phyloP scores from a whole-genome alignment of 2,797 vertebrate genomes.

The Pseudocheirus occidentalis region DNA sequence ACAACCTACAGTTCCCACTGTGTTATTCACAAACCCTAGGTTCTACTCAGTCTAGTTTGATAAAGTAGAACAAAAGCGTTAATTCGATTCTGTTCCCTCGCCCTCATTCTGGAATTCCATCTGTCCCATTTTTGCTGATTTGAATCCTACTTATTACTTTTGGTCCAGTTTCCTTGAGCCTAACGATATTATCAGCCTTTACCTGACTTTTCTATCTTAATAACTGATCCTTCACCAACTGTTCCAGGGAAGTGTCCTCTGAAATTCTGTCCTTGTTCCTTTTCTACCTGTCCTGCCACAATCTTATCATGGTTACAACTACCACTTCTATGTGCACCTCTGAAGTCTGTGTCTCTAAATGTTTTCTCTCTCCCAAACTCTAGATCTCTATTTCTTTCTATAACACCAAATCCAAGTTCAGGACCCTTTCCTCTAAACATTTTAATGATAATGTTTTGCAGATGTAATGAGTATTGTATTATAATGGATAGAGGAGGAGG shows the following conservation, averaged over 20 bases:
- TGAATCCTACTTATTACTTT: background rate
- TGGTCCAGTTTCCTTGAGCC: background rate
- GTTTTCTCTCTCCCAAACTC: background rate
- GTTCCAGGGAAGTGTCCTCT: background rate
- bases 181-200: background rate
- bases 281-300: background rate
- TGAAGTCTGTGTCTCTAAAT: background rate
- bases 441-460: background rate
- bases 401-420: background rate
- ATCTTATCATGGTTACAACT: background rate
- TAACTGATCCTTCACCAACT: background rate
- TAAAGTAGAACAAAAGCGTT: background rate
- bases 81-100: background rate
- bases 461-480: background rate
- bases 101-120: background rate
- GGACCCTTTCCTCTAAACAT: background rate
- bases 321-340: background rate
- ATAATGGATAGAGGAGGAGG: background rate
- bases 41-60: background rate
- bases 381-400: background rate
- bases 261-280: background rate
- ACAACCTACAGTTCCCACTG: background rate
- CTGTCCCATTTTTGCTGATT: background rate
- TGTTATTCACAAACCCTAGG: background rate
- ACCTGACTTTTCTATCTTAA: background rate